Evolutionary conservation across 1,140 invertebrate genomes (phyloP), one percentile per base, ranked within the genome.

Genomic region (Sitobion miscanthi): DNA sequence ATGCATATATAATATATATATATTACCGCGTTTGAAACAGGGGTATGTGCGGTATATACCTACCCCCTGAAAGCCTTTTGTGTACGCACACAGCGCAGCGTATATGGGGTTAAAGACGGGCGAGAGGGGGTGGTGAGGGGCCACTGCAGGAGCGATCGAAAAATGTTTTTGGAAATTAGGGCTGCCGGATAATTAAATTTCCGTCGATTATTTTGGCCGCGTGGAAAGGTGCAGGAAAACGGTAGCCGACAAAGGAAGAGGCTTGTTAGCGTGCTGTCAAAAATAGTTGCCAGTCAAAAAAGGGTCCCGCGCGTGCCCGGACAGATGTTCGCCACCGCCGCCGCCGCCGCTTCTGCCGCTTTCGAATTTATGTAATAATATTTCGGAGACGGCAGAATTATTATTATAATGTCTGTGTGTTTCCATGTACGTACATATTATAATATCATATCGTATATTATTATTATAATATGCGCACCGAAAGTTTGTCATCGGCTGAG

Each of bases 241-340:
- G 38, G 90, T n/a, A 11, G 62, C 30, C 90, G 90, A 91, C 90
- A 91, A 91, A 91, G 69, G 62, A 91, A 91, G 69, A 91, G 90
- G 90, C 90, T 83, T 91, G 90, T 91, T 91, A 91, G 62, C 90
- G 69, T 83, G 90, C 90, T 83, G 91, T 92, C 91, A 92, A 49
- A 92, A 92, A 83, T 92, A 92, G 90, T 91, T 91, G 69, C 69
- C 90, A 83, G 38, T 91, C 90, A 62, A 82, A 91, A 91, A 91
- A 91, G 90, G 91, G 91, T 92, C 69, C 69, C 45, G 62, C 90
- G 30, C 90, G 90, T 91, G 90, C 90, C 62, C 90, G 62, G 90
- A 77, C 90, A 91, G 69, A 91, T 91, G 90, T 91, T 91, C 90
- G 6, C 23, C 45, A 17, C 87, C 20, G 35, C 47, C 30, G 85